Evolutionary conservation across 1,140 invertebrate species (phyloP).

Genomic region (Drosophila suzukii): DNA sequence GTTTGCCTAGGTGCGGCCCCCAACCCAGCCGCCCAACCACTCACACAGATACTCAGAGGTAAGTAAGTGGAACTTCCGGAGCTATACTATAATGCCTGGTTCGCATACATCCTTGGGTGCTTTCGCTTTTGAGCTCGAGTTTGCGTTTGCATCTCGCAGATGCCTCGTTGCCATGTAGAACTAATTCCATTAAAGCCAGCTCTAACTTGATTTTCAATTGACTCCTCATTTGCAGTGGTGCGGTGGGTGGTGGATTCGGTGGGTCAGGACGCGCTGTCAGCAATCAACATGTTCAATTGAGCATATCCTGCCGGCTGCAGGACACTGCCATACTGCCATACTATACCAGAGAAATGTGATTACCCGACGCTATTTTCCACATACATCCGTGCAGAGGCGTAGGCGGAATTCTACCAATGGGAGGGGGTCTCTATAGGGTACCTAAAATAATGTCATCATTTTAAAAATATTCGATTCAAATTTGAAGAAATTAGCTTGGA

Average conservation of each 20-base stretch:
- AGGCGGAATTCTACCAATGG: neutral
- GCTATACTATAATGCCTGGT: slow-evolving; percentile 10
- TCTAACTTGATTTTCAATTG: slow-evolving; percentile 83
- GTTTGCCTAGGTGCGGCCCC: slow-evolving; percentile 48
- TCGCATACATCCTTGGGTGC: slow-evolving; percentile 27
- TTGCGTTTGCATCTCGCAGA: slow-evolving; percentile 30
- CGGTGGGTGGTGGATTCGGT: neutral
- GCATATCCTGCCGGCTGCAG: slow-evolving; percentile 69
- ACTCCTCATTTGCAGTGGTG: slow-evolving; percentile 70
- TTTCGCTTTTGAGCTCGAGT: slow-evolving; percentile 20
- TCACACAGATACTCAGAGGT: slow-evolving; percentile 14
- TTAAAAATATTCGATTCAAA: too few relatives aligned
- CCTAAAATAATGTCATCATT: too few relatives aligned
- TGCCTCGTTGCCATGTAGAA: slow-evolving; percentile 58
- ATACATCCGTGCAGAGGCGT: slow-evolving; percentile 22
- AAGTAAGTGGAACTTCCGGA: slow-evolving; percentile 36
- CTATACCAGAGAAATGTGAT: slow-evolving; percentile 73
- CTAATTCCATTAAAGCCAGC: slow-evolving; percentile 81
- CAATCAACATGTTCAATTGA: slow-evolving; percentile 83
- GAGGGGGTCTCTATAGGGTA: too few relatives aligned
- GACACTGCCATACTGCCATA: slow-evolving; percentile 47
- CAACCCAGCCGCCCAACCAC: neutral
- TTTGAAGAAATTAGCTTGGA: too few relatives aligned
- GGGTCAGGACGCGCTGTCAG: slow-evolving; percentile 58
- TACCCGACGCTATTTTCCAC: slow-evolving; percentile 74